Conservation (phyloP, 2,797 vertebrate species). For the Urocyon cinereoargenteus region DNA sequence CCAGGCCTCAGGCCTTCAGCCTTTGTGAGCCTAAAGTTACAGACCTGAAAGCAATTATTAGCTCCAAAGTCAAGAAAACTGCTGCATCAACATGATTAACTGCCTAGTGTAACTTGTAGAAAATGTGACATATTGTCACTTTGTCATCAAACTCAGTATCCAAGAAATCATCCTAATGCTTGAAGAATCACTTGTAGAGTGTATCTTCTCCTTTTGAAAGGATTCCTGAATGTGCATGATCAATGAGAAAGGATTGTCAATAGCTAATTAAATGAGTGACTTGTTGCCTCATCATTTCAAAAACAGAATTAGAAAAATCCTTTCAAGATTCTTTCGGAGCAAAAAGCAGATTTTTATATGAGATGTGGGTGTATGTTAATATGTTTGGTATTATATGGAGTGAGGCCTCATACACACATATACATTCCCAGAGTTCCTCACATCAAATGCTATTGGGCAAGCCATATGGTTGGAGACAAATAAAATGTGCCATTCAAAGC, state of each 20-base stretch:
- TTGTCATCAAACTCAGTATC: conserved; percentile 51
- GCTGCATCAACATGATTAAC: neutral
- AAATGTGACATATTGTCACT: conserved; percentile 8
- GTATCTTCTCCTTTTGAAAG: conserved; percentile 64
- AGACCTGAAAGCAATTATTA: neutral
- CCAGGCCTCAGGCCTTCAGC: neutral
- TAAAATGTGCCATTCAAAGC: neutral
- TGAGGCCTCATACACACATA: neutral
- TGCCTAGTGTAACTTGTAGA: neutral
- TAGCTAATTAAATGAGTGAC: conserved; percentile 54
- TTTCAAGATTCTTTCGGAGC: conserved; percentile 49
- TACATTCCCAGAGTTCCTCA: neutral
- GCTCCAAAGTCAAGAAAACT: neutral
- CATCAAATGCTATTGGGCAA: neutral
- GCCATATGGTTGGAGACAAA: neutral
- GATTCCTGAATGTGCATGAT: neutral
- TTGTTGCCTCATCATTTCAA: conserved; percentile 38
- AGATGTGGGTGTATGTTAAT: conserved; percentile 42
- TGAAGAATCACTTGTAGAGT: conserved; percentile 46
- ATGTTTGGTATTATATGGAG: neutral
- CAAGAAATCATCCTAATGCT: neutral
- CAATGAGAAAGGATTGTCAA: conserved; percentile 17
- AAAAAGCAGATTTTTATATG: conserved; percentile 33
- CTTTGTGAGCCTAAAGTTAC: neutral
- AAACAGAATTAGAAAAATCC: conserved; percentile 66